phyloP scores from a whole-genome alignment of 2,888 invertebrate species.

The Cosmorhoe ocellata region DNA sequence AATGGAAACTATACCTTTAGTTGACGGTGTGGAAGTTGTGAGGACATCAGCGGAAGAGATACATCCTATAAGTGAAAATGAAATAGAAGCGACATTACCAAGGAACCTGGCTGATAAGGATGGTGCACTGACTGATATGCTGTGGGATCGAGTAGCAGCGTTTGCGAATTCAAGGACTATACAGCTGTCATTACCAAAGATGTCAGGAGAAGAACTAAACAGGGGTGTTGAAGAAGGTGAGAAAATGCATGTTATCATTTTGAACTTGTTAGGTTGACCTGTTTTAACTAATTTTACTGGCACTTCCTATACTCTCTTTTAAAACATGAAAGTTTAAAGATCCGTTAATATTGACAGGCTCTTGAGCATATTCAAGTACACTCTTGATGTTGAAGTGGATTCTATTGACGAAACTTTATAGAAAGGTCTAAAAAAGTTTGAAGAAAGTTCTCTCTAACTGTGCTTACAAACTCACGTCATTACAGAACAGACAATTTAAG shows the following conservation, averaged over 20 bases:
- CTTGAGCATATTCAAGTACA: background rate
- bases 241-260: constrained; percentile 3
- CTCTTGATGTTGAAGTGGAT: background rate
- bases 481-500: too few relatives aligned
- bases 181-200: constrained; percentile 89
- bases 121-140: constrained; percentile 85
- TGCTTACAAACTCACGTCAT: too few relatives aligned
- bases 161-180: constrained; percentile 89
- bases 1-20: constrained; percentile 83
- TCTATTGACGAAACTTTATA: background rate
- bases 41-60: constrained; percentile 74
- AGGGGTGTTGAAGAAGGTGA: constrained; percentile 90
- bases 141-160: constrained; percentile 87
- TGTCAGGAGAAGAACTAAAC: constrained; percentile 86
- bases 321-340: background rate
- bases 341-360: background rate
- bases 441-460: too few relatives aligned
- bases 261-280: background rate
- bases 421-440: background rate
- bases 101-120: constrained; percentile 86
- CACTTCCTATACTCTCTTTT: background rate
- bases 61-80: constrained; percentile 83
- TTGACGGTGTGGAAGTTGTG: constrained; percentile 86
- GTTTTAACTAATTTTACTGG: background rate
- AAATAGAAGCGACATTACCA: constrained; percentile 86